Conservation (phyloP, 2,797 vertebrate species). For the Tauraco hartlaubi region DNA sequence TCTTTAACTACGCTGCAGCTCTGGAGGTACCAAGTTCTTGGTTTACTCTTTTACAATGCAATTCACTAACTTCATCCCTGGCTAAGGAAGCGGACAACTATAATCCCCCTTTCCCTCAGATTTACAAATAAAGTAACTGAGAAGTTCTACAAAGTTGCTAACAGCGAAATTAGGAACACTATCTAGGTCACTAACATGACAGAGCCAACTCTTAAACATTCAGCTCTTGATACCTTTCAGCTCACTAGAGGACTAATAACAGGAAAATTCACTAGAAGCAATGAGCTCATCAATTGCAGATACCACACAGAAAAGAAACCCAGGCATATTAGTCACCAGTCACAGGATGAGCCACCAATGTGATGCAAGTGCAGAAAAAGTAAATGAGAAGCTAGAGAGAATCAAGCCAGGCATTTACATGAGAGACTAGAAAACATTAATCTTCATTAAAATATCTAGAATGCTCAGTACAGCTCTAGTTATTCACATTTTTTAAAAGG, state of each 20-base stretch:
- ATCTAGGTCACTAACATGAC: neutral
- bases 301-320: constrained; percentile 11
- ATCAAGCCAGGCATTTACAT: neutral
- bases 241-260: neutral
- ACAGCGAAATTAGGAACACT: neutral
- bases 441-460: neutral
- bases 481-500: neutral
- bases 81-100: neutral
- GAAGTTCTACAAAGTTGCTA: neutral
- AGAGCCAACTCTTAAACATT: neutral
- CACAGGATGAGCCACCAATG: constrained; percentile 20
- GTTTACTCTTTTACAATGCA: neutral
- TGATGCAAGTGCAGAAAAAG: neutral
- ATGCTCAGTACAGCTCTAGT: neutral
- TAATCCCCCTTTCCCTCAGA: neutral
- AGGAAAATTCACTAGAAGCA: neutral
- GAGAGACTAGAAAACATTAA: neutral
- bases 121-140: neutral
- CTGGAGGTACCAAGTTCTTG: neutral
- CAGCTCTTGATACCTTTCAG: neutral
- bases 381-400: neutral
- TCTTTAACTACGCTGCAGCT: neutral
- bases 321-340: neutral
- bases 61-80: neutral
- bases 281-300: constrained; percentile 16